Evolutionary conservation across 2,888 invertebrate genomes (phyloP).

Genomic region (Drosophila kanekoi): DNA sequence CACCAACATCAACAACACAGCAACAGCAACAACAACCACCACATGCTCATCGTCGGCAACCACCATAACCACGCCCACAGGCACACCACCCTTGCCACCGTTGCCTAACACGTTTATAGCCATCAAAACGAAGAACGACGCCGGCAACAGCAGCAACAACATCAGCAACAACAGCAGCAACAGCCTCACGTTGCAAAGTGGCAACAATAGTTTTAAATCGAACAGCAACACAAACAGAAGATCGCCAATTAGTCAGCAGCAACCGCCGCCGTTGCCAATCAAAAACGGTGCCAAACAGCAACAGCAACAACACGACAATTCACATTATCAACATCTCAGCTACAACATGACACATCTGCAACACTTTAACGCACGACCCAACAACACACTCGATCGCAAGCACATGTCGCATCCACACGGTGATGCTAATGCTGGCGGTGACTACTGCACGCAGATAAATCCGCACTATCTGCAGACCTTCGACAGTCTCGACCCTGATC

Average conservation of each 20-base stretch:
- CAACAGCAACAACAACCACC: slow-evolving; percentile 62
- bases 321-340: slow-evolving; percentile 71
- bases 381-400: slow-evolving; percentile 77
- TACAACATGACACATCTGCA: slow-evolving; percentile 68
- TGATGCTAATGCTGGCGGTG: slow-evolving; percentile 41
- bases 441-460: slow-evolving; percentile 82
- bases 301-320: slow-evolving; percentile 51
- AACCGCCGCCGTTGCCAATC: slow-evolving; percentile 76
- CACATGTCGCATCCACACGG: slow-evolving; percentile 31
- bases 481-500: slow-evolving; percentile 83
- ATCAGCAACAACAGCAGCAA: slow-evolving; percentile 66
- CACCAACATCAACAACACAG: slow-evolving; percentile 64
- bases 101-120: slow-evolving; percentile 81
- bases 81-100: slow-evolving; percentile 82
- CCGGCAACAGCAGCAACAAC: slow-evolving; percentile 50
- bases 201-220: slow-evolving; percentile 73
- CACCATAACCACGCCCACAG: slow-evolving; percentile 73
- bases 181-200: slow-evolving; percentile 64
- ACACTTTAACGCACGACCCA: slow-evolving; percentile 73
- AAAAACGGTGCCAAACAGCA: slow-evolving; percentile 73
- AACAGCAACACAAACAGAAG: slow-evolving; percentile 67
- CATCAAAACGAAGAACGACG: slow-evolving; percentile 71
- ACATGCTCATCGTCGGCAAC: slow-evolving; percentile 69
- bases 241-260: slow-evolving; percentile 60
- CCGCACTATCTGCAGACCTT: slow-evolving; percentile 83